phyloP scores from a whole-genome alignment of 2,888 invertebrate species.

The Heliothis peltigera region DNA sequence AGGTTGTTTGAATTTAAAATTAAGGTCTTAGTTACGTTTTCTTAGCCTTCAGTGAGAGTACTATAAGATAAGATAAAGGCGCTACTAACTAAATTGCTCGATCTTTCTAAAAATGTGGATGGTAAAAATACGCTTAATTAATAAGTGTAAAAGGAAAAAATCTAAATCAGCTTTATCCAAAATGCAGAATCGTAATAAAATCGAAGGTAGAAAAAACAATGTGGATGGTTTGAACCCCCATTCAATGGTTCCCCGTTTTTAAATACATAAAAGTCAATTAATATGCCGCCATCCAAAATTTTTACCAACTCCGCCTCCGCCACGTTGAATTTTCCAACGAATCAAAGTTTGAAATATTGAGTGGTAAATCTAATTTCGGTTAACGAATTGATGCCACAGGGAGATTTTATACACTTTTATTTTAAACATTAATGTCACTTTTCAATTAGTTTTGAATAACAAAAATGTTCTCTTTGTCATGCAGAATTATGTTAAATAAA shows the following conservation, averaged over 20 bases:
- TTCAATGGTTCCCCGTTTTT: constrained; percentile 53
- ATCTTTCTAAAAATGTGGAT: too few relatives aligned
- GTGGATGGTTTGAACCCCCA: constrained; percentile 24
- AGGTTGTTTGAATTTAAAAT: constrained; percentile 1
- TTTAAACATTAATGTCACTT: constrained; percentile 37
- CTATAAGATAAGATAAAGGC: too few relatives aligned
- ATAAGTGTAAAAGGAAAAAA: too few relatives aligned
- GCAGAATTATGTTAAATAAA: constrained; percentile 22
- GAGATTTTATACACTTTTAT: constrained; percentile 43
- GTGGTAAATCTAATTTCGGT: constrained; percentile 69
- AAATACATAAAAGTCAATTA: constrained; percentile 65
- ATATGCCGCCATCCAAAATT: constrained; percentile 61
- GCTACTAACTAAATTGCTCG: too few relatives aligned
- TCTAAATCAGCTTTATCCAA: not conserved
- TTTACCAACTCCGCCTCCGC: constrained; percentile 59
- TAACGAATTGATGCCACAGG: constrained; percentile 59
- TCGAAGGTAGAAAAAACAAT: constrained; percentile 13
- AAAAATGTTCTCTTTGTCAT: constrained; percentile 23
- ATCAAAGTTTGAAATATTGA: constrained; percentile 74
- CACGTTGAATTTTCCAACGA: constrained; percentile 69
- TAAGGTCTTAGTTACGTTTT: not conserved
- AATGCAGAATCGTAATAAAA: constrained; percentile 5
- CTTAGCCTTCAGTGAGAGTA: not conserved
- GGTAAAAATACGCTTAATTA: too few relatives aligned
- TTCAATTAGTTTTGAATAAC: constrained; percentile 29